Conservation (phyloP, 2,888 invertebrate species). For the Pollenia griseotomentosa region DNA sequence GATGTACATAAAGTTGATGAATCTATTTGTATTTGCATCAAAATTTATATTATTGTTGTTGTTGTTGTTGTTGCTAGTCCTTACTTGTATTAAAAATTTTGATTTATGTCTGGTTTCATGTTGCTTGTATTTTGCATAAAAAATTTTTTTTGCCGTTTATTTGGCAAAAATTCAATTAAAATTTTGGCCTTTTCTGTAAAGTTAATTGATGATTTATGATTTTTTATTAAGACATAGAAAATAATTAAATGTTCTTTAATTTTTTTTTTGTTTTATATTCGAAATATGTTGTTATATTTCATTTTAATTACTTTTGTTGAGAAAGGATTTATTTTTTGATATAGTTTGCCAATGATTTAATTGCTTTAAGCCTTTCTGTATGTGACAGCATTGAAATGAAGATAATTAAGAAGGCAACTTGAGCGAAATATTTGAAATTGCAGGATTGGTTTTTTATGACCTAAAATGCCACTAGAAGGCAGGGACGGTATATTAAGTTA, state of each 20-base stretch:
- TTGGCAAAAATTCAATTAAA: conserved; percentile 27
- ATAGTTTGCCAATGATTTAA: too few relatives aligned
- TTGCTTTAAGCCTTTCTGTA: too few relatives aligned
- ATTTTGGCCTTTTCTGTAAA: conserved; percentile 9
- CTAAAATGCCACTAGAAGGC: too few relatives aligned
- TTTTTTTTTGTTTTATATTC: not conserved
- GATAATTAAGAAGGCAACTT: too few relatives aligned
- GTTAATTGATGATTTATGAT: conserved; percentile 39
- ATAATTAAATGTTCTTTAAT: not conserved
- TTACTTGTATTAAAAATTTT: conserved; percentile 13
- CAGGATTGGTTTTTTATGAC: too few relatives aligned
- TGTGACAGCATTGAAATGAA: too few relatives aligned
- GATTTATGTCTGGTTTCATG: conserved; percentile 29
- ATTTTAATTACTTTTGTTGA: not conserved
- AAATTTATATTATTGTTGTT: too few relatives aligned
- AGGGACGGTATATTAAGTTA: too few relatives aligned
- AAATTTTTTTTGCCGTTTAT: not conserved
- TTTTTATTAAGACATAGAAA: not conserved
- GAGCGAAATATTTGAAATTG: too few relatives aligned
- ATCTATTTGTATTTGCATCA: too few relatives aligned
- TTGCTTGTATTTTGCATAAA: not conserved
- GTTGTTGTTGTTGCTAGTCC: not conserved
- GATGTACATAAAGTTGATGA: too few relatives aligned
- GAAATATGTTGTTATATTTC: not conserved
- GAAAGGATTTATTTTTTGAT: not conserved